Evolutionary conservation across 2,888 invertebrate species (phyloP), one percentile per base, ranked within the genome.

Genomic region (Orthosia incerta): DNA sequence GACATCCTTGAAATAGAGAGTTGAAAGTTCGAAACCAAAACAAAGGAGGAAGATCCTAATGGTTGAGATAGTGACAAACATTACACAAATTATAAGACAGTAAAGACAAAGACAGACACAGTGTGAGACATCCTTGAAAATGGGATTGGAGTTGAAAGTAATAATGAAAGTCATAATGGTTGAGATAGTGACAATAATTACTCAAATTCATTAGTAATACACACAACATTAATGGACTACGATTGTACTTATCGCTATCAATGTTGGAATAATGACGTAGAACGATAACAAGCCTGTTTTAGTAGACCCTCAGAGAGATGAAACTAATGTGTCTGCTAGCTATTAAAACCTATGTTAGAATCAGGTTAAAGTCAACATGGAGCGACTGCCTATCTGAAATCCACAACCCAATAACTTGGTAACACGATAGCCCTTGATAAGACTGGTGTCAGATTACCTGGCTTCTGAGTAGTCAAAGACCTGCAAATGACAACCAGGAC

Each of bases 181-280:
- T 20, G n/a, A 79, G 39, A 79, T 53, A 60, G 60, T 16, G 48
- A 31, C 39, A 23, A 23, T 79, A 45, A 71, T 74, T 13, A 79
- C 51, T 2, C 15, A 79, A 15, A 74, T 60, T 13, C 48, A 50
- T 55, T 72, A 61, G 20, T 72, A 15, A 71, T 55, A 60, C 18
- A n/a, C 20, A 55, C 16, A 60, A 20, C 45, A 45, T 2, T 71
- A 60, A 75, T 60, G 20, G 53, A 48, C 39, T 60, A 16, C 39
- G 31, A 59, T 39, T 71, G 57, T 39, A 48, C 31, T 39, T 39
- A 56, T 48, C 23, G 16, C 9, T 76, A 50, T 26, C 48, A 50
- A 50, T 50, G 51, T 18, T 23, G 5, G 7, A 45, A 60, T 60
- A 0, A 45, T 56, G 60, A 45, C n/a, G n/a, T 45, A n/a, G 18